A percentile compares a stretch with the other conserved stretches of the same genome.
phyloP scores from a whole-genome alignment of 2,888 invertebrate species.

The Microctonus aethiopoides region DNA sequence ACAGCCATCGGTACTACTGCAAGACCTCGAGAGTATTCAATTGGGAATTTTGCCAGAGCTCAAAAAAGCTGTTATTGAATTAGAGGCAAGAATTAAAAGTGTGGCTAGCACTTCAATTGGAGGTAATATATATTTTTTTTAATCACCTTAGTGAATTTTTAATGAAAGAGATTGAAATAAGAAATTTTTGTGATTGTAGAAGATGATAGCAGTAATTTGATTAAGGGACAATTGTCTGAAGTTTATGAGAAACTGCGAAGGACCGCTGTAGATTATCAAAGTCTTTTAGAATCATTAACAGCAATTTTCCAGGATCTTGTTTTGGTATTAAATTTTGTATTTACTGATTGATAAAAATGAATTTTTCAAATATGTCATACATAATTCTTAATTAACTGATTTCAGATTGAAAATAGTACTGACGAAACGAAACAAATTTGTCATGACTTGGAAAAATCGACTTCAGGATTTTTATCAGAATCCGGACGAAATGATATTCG shows the following conservation, averaged over 20 bases:
- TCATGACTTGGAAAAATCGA: constrained; percentile 39
- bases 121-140: too few relatives aligned
- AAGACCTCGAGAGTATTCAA: constrained; percentile 72
- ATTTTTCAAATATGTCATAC: not conserved
- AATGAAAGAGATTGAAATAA: not conserved
- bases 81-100: constrained; percentile 75
- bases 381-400: not conserved
- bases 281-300: constrained; percentile 76
- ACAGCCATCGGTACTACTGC: constrained; percentile 71
- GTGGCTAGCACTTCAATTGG: constrained; percentile 75
- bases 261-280: constrained; percentile 78
- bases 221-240: constrained; percentile 75
- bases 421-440: constrained; percentile 62
- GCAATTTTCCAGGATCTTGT: constrained; percentile 77
- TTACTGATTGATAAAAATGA: constrained; percentile 13
- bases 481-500: constrained; percentile 35
- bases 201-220: constrained; percentile 70
- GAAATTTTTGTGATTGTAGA: constrained; percentile 51
- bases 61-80: constrained; percentile 74
- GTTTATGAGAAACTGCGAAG: constrained; percentile 76
- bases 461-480: constrained; percentile 38
- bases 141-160: too few relatives aligned
- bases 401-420: constrained; percentile 54
- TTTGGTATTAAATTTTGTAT: constrained; percentile 65
- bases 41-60: constrained; percentile 72